Percentiles rank a stretch among this genome's conserved stretches.
phyloP scores from a whole-genome alignment of 1,140 invertebrate genomes.

The Andricus grossulariae region DNA sequence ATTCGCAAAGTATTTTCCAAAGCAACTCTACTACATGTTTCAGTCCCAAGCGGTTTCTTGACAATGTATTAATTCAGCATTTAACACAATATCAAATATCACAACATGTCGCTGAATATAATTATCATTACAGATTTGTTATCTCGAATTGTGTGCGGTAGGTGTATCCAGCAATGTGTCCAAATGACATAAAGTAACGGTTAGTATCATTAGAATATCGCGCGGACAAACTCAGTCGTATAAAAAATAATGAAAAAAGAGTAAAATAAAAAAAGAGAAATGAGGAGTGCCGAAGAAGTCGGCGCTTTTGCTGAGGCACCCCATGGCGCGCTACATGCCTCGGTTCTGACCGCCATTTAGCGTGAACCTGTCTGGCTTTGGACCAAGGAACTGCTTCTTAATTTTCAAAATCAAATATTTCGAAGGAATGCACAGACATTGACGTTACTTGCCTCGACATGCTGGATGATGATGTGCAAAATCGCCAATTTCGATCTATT shows the following conservation, averaged over 20 bases:
- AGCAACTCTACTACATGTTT: not conserved
- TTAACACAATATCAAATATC: constrained; percentile 11
- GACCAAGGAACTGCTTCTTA: constrained; percentile 55
- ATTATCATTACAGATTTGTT: not conserved
- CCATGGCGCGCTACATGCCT: constrained; percentile 56
- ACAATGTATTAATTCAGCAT: constrained; percentile 11
- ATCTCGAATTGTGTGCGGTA: not conserved
- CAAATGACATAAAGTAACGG: constrained; percentile 23
- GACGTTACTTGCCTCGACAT: constrained; percentile 34
- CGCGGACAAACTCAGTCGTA: constrained; percentile 37
- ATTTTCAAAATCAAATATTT: constrained; percentile 53
- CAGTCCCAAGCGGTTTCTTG: not conserved
- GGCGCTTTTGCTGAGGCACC: constrained; percentile 53
- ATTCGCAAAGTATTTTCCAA: not conserved
- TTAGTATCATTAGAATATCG: constrained; percentile 46
- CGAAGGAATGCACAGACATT: constrained; percentile 48
- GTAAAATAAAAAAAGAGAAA: constrained; percentile 30
- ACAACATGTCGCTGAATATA: constrained; percentile 4
- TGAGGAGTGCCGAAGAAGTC: constrained; percentile 40
- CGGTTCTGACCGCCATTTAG: constrained; percentile 54
- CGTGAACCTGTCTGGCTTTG: constrained; percentile 52
- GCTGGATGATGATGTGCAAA: constrained; percentile 46
- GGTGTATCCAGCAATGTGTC: not conserved
- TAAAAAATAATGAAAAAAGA: constrained; percentile 3
- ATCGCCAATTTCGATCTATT: constrained; percentile 40